These are phyloP conservation scores for Diachasmimorpha longicaudata DNA, from an alignment of 1,140 invertebrate genomes.

Conservation along the genomic window DNA sequence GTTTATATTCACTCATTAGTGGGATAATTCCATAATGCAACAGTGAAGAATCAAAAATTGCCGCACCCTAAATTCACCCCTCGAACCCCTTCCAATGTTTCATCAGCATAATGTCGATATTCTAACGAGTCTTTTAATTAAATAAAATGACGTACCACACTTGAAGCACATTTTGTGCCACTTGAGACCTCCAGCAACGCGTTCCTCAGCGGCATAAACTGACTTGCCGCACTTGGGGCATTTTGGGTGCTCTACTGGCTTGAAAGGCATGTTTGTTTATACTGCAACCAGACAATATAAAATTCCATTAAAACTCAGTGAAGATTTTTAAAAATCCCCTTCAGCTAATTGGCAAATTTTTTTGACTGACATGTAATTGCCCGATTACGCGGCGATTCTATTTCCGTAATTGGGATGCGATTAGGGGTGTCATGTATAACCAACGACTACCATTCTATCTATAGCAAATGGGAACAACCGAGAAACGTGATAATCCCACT, in stretches of 20 bases:
- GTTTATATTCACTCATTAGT: too few species aligned
- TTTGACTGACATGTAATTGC: not conserved
- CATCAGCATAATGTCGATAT: too few species aligned
- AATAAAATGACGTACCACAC: constrained; percentile 80
- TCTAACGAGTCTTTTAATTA: too few species aligned
- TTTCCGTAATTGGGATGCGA: constrained; percentile 25
- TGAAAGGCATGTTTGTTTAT: constrained; percentile 92
- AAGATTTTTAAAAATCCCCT: constrained; percentile 19
- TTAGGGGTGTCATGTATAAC: not conserved
- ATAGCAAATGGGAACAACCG: constrained; percentile 17
- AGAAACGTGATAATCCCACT: not conserved
- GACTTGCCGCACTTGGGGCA: constrained; percentile 98
- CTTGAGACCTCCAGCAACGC: constrained; percentile 95
- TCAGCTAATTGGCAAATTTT: not conserved
- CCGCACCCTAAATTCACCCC: too few species aligned
- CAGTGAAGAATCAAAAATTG: not conserved
- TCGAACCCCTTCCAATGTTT: too few species aligned
- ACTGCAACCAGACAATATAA: constrained; percentile 38
- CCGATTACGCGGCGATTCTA: constrained; percentile 17
- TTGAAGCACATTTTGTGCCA: constrained; percentile 99
- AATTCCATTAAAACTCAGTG: constrained; percentile 31
- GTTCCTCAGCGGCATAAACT: constrained; percentile 98
- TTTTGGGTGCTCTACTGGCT: constrained; percentile 92
- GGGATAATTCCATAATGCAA: not conserved
- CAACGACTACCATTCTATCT: not conserved